Conservation (phyloP, 2,113 vertebrate genomes). For the Gnathonemus echidnorhynchus region DNA sequence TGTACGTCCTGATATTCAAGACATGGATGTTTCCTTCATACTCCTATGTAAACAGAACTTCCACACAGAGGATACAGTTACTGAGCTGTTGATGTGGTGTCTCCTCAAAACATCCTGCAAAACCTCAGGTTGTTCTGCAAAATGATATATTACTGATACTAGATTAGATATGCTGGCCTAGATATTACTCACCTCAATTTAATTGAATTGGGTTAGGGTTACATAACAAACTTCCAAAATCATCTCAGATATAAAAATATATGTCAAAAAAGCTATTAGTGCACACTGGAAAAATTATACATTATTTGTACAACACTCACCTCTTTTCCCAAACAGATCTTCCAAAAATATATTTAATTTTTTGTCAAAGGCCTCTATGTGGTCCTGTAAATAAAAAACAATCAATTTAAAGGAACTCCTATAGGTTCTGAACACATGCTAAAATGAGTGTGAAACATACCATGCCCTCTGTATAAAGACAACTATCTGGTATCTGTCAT, state of each 20-base stretch:
- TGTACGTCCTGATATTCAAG: background rate
- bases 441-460: background rate
- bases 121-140: background rate
- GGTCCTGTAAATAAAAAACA: constrained; percentile 56
- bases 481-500: background rate
- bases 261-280: background rate
- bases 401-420: background rate
- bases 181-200: background rate
- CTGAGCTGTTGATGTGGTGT: background rate
- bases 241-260: background rate
- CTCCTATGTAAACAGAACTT: background rate
- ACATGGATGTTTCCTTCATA: background rate
- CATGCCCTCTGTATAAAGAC: background rate
- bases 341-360: constrained; percentile 68
- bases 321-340: constrained; percentile 72
- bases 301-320: constrained; percentile 48
- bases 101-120: background rate
- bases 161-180: background rate
- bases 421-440: background rate
- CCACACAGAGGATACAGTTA: background rate
- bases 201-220: background rate
- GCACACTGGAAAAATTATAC: background rate
- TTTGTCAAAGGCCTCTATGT: constrained; percentile 62
- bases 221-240: background rate
- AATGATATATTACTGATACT: background rate